Conservation (phyloP, 2,888 invertebrate genomes). For the Andrena haemorrhoa region DNA sequence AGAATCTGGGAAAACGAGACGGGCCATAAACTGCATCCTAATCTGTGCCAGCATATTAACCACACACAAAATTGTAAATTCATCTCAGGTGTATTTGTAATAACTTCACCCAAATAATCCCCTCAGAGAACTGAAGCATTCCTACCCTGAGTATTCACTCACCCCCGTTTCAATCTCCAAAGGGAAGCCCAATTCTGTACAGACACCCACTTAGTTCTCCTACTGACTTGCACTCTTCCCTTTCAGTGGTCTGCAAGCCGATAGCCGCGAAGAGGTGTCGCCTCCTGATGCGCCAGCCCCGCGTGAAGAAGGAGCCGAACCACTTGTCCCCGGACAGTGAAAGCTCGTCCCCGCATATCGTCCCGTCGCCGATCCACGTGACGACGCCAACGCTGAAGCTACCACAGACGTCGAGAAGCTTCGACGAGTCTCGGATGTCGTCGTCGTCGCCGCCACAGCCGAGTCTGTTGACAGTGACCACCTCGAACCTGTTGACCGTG, state of each 20-base stretch:
- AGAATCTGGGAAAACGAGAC: not conserved
- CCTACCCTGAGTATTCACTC: not conserved
- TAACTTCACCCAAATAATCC: too few species aligned
- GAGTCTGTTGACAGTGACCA: slow-evolving; percentile 85
- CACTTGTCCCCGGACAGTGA: slow-evolving; percentile 84
- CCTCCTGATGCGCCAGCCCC: slow-evolving; percentile 88
- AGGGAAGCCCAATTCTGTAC: not conserved
- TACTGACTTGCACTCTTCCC: not conserved
- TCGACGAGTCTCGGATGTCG: slow-evolving; percentile 69
- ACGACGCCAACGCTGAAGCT: slow-evolving; percentile 84
- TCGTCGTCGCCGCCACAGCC: slow-evolving; percentile 83
- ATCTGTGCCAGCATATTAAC: slow-evolving; percentile 51
- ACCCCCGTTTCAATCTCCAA: too few species aligned
- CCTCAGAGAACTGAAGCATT: too few species aligned
- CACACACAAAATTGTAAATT: not conserved
- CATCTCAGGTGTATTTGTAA: not conserved
- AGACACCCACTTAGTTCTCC: too few species aligned
- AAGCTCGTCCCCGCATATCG: slow-evolving; percentile 79
- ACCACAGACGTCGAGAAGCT: slow-evolving; percentile 72
- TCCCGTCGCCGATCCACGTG: slow-evolving; percentile 82
- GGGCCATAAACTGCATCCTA: not conserved
- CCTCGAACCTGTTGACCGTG: slow-evolving; percentile 87
- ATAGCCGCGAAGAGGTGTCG: slow-evolving; percentile 84
- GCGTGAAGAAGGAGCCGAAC: slow-evolving; percentile 88
- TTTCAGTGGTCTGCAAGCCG: slow-evolving; percentile 55